Percentiles rank a stretch among this genome's conserved stretches.
Conservation (phyloP, 2,797 vertebrate species). For the Mastacembelus armatus region DNA sequence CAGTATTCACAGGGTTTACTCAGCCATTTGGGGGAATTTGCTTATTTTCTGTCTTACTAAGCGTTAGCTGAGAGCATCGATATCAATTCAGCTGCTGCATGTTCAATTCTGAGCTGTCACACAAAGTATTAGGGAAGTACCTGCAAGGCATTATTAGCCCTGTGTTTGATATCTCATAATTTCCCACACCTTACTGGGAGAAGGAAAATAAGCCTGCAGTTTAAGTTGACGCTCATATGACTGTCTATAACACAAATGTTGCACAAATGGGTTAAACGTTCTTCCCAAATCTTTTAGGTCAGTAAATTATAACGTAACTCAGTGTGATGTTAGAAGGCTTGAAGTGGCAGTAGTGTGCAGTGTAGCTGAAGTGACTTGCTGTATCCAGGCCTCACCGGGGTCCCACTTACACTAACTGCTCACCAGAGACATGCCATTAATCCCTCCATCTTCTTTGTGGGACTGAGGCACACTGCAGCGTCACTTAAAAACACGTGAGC, state of each 20-base stretch:
- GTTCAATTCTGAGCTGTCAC: conserved; percentile 20
- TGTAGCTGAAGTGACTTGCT: conserved; percentile 1
- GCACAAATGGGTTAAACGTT: conserved; percentile 1
- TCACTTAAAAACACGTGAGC: too few relatives aligned
- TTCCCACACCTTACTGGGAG: conserved; percentile 2
- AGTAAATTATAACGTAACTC: conserved; percentile 1
- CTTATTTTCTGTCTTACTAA: conserved; percentile 29
- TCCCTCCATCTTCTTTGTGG: conserved; percentile 29
- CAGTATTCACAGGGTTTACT: conserved; percentile 4
- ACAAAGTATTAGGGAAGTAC: conserved; percentile 23
- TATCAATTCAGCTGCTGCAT: conserved; percentile 34
- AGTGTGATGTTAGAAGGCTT: conserved; percentile 7
- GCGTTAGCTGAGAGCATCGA: conserved; percentile 34
- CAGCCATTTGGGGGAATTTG: conserved; percentile 22
- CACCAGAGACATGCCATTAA: conserved; percentile 40
- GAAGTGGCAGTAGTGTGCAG: conserved; percentile 6
- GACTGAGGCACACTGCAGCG: conserved; percentile 1
- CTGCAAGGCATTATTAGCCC: conserved; percentile 28
- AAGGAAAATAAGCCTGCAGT: neutral
- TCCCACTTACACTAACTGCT: conserved; percentile 49
- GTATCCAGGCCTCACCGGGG: conserved; percentile 38
- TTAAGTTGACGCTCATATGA: neutral
- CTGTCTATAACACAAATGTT: neutral
- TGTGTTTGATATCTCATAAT: conserved; percentile 9
- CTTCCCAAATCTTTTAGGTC: neutral